Percentiles rank a stretch among this genome's conserved stretches.
Conservation (phyloP, 2,888 invertebrate genomes). For the Globia sparganii region DNA sequence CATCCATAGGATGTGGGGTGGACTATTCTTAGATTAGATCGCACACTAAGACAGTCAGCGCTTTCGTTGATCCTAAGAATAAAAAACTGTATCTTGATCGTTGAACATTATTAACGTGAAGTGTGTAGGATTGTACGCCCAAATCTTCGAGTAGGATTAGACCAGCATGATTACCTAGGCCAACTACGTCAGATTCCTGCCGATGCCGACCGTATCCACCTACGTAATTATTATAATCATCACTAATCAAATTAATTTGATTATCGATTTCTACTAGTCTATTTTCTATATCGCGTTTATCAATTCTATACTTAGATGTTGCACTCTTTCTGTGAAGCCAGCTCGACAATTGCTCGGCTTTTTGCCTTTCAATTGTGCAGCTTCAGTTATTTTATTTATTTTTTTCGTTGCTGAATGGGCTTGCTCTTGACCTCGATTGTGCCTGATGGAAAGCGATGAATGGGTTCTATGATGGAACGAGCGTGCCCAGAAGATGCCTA, state of each 20-base stretch:
- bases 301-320: not conserved
- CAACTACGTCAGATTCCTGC: not conserved
- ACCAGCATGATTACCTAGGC: not conserved
- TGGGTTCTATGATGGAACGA: no score
- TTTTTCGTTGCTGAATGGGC: no score
- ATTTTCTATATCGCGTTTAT: constrained; percentile 27
- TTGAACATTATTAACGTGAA: constrained; percentile 17
- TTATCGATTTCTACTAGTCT: constrained; percentile 6
- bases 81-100: constrained; percentile 6
- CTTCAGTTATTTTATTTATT: no score
- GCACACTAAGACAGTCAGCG: constrained; percentile 25
- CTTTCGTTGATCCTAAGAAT: constrained; percentile 12
- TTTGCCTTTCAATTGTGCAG: constrained; percentile 20
- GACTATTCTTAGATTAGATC: constrained; percentile 49
- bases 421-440: no score
- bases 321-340: not conserved
- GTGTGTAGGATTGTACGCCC: constrained; percentile 6
- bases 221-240: constrained; percentile 40
- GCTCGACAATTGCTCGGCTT: not conserved
- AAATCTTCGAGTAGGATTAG: not conserved
- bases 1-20: constrained; percentile 53
- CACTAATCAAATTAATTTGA: constrained; percentile 31
- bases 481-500: no score
- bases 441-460: no score
- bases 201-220: constrained; percentile 11